phyloP scores from a whole-genome alignment of 1,140 invertebrate genomes.

The Drosophila fuyamai region DNA sequence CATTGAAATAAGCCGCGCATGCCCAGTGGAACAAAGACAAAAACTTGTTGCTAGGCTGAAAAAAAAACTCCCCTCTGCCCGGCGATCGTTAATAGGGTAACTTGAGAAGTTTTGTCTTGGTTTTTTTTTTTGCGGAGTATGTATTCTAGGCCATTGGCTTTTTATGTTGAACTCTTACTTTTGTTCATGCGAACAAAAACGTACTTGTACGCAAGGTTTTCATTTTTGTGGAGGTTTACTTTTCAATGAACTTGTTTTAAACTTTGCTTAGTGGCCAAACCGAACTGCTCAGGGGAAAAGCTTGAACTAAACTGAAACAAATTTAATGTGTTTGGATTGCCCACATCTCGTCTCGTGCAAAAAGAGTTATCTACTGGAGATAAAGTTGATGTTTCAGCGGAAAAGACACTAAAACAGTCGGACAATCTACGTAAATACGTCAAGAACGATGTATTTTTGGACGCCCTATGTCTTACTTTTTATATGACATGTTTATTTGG shows the following conservation, averaged over 20 bases:
- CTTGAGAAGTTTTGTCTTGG: constrained; percentile 47
- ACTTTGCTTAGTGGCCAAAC: constrained; percentile 18
- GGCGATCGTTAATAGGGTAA: constrained; percentile 47
- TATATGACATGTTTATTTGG: constrained; percentile 49
- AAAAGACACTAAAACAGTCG: constrained; percentile 46
- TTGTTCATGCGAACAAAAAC: constrained; percentile 35
- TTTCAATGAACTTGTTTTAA: constrained; percentile 37
- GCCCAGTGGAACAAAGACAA: constrained; percentile 22
- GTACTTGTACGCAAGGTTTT: constrained; percentile 33
- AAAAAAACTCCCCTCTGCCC: constrained; percentile 2
- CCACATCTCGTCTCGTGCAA: constrained; percentile 27
- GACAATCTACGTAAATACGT: constrained; percentile 52
- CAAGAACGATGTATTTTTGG: constrained; percentile 42
- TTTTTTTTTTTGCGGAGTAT: constrained; percentile 18
- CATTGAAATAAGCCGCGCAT: constrained; percentile 34
- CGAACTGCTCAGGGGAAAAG: constrained; percentile 11
- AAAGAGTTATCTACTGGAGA: constrained; percentile 34
- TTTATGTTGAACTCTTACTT: constrained; percentile 67
- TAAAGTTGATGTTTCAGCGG: constrained; percentile 38
- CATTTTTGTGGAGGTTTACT: constrained; percentile 23
- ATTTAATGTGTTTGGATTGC: constrained; percentile 31
- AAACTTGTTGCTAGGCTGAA: constrained; percentile 52
- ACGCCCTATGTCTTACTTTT: constrained; percentile 37
- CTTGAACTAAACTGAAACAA: constrained; percentile 35
- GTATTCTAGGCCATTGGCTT: constrained; percentile 74